A percentile compares a stretch with the other conserved stretches of the same genome.
These are phyloP conservation scores for Noctua fimbriata DNA, from an alignment of 2,888 invertebrate genomes.

Conservation along the genomic window DNA sequence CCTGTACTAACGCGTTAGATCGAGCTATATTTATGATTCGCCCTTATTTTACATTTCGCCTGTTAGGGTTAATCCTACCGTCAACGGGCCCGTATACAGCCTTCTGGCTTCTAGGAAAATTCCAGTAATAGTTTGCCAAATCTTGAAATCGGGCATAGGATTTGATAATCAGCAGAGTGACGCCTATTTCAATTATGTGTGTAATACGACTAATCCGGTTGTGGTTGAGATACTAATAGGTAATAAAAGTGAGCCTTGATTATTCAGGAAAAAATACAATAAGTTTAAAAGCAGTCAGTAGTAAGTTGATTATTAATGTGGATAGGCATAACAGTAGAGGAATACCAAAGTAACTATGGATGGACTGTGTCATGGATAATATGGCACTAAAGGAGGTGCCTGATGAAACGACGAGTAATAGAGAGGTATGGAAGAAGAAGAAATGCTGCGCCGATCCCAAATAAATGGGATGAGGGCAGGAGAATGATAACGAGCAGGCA, in stretches of 20 bases:
- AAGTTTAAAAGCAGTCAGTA: background rate
- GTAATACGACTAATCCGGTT: background rate
- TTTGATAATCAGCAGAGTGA: background rate
- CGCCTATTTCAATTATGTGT: background rate
- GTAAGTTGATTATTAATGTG: background rate
- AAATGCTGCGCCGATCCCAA: too few species aligned
- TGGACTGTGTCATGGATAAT: too few species aligned
- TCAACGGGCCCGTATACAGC: background rate
- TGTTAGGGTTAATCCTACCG: background rate
- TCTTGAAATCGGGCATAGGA: background rate
- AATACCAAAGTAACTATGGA: too few species aligned
- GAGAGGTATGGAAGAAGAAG: too few species aligned
- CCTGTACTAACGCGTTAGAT: background rate
- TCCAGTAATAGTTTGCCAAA: background rate
- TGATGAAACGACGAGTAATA: too few species aligned
- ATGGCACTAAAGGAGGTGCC: too few species aligned
- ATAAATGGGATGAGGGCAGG: too few species aligned
- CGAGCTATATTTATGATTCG: background rate
- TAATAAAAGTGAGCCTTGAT: background rate
- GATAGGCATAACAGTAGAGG: too few species aligned
- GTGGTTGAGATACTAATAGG: background rate
- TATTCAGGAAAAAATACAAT: background rate
- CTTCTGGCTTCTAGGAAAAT: background rate
- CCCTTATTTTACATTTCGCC: background rate
- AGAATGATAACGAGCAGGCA: background rate